Evolutionary conservation across 2,113 vertebrate species (phyloP).

Genomic region (Dunckerocampus dactyliophorus): DNA sequence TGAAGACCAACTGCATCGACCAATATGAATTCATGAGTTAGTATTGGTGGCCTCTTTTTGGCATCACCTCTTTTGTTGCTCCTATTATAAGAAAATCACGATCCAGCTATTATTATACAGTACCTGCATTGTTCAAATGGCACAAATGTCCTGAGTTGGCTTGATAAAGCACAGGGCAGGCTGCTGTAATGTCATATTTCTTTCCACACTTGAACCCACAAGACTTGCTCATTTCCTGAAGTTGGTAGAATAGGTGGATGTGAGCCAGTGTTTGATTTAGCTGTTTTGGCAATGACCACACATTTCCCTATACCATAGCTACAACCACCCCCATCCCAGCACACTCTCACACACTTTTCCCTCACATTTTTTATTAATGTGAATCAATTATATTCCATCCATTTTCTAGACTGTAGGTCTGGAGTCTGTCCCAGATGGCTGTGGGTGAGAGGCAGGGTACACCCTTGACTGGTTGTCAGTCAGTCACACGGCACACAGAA

Average conservation of each 20-base stretch:
- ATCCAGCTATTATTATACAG: background rate
- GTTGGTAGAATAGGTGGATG: conserved; percentile 45
- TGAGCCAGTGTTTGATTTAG: conserved; percentile 45
- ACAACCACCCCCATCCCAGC: no score
- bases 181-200: conserved; percentile 35
- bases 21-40: background rate
- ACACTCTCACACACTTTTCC: no score
- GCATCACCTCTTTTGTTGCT: background rate
- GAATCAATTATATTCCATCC: no score
- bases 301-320: background rate
- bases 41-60: background rate
- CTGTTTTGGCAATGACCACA: conserved; percentile 32
- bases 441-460: no score
- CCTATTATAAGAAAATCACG: conserved; percentile 1
- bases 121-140: conserved; percentile 33
- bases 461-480: no score
- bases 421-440: no score
- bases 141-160: conserved; percentile 24
- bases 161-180: conserved; percentile 32
- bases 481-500: no score
- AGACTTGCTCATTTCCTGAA: conserved; percentile 58
- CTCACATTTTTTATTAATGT: no score
- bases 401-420: no score
- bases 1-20: background rate
- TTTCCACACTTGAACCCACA: conserved; percentile 54